A percentile compares a stretch with the other conserved stretches of the same genome.
phyloP scores from a whole-genome alignment of 2,888 invertebrate species.

The Eurytoma adleriae region DNA sequence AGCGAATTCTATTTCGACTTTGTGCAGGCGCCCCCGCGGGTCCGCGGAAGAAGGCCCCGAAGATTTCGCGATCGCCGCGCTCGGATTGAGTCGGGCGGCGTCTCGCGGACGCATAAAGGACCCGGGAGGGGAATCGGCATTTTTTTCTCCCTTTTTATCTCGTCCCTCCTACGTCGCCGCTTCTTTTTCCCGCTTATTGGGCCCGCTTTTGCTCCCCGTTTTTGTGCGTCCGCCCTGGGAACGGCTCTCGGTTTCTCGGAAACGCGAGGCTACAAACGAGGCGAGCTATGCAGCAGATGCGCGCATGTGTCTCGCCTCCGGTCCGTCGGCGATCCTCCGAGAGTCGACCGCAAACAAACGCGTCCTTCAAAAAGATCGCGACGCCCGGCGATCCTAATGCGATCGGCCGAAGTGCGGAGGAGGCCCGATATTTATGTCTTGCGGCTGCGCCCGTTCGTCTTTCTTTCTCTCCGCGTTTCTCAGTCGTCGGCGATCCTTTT shows the following conservation, averaged over 20 bases:
- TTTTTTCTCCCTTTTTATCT: not conserved
- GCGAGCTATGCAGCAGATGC: slow-evolving; percentile 4
- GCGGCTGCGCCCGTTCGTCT: too few species aligned
- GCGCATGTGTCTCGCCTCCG: not conserved
- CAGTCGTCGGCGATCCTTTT: too few species aligned
- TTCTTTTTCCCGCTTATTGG: slow-evolving; percentile 16
- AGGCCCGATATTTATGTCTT: slow-evolving; percentile 22
- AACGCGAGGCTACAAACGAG: slow-evolving; percentile 11
- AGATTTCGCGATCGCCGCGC: slow-evolving; percentile 25
- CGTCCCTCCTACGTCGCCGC: not conserved
- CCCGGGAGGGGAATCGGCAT: slow-evolving; percentile 20
- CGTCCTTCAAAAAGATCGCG: slow-evolving; percentile 5
- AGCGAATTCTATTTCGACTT: slow-evolving; percentile 14
- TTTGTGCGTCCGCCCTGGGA: slow-evolving; percentile 17
- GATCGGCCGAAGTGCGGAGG: not conserved
- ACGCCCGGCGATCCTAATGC: not conserved
- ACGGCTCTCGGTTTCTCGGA: slow-evolving; percentile 34
- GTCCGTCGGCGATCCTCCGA: not conserved
- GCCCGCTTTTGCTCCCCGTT: slow-evolving; percentile 5
- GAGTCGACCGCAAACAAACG: slow-evolving; percentile 34
- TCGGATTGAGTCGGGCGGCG: not conserved
- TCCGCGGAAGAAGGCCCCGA: slow-evolving; percentile 20
- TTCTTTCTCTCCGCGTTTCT: too few species aligned
- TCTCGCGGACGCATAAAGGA: slow-evolving; percentile 4
- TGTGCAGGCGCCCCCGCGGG: not conserved